Percentiles rank a stretch among this genome's conserved stretches.
phyloP scores from a whole-genome alignment of 2,113 vertebrate species.

The Lagopus leucura region DNA sequence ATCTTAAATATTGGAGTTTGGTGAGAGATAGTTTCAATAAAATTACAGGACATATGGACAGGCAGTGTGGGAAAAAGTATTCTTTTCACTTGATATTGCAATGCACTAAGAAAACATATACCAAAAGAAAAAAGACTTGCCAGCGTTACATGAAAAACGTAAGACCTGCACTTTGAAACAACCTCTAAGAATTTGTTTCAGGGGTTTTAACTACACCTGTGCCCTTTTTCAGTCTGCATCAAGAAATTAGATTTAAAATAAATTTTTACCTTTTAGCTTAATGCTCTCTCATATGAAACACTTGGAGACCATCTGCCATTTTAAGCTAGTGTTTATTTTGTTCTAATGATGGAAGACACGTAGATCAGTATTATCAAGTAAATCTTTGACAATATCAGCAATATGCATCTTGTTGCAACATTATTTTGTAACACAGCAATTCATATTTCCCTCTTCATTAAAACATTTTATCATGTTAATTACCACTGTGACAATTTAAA shows the following conservation, averaged over 20 bases:
- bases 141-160: neutral
- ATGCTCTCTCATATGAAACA: neutral
- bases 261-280: neutral
- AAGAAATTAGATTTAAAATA: neutral
- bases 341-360: neutral
- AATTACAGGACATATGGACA: neutral
- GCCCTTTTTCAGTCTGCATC: neutral
- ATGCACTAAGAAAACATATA: neutral
- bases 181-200: neutral
- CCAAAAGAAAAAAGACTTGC: neutral
- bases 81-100: neutral
- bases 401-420: neutral
- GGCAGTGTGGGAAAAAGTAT: neutral
- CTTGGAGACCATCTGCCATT: neutral
- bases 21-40: neutral
- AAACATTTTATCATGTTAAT: constrained; percentile 44
- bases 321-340: neutral
- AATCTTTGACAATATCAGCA: neutral
- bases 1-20: neutral
- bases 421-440: neutral
- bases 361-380: neutral
- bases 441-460: neutral
- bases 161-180: neutral
- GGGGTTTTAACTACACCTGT: neutral
- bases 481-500: constrained; percentile 25